These are phyloP conservation scores for Vanessa cardui DNA, from an alignment of 2,888 invertebrate genomes.

Conservation along the genomic window DNA sequence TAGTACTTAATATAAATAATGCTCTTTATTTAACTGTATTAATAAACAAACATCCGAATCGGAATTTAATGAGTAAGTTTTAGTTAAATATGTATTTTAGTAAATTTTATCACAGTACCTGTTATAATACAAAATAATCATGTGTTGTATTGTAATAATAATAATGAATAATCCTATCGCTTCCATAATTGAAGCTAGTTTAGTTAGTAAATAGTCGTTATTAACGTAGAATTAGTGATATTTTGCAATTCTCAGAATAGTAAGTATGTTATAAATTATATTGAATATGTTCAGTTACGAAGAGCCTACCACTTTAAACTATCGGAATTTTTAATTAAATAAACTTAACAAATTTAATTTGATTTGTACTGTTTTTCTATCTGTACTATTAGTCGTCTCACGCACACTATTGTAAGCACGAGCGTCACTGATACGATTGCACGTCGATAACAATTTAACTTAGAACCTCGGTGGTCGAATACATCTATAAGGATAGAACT, in stretches of 20 bases:
- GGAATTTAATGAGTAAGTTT: no score
- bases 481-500: no score
- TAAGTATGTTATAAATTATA: neutral
- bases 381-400: no score
- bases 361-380: no score
- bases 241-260: neutral
- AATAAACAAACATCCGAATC: no score
- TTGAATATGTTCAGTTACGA: neutral
- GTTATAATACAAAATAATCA: slow-evolving; percentile 3
- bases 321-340: no score
- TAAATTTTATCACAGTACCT: neutral
- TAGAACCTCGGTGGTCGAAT: no score
- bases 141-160: slow-evolving; percentile 3
- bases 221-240: neutral
- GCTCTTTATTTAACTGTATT: no score
- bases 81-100: neutral
- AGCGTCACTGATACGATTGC: no score
- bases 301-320: no score
- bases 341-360: neutral
- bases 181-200: neutral
- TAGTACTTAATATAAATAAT: neutral
- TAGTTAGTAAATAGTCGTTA: neutral
- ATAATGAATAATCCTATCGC: neutral
- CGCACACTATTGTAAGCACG: no score
- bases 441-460: no score